Evolutionary conservation across 2,797 vertebrate species (phyloP), one percentile per base, ranked within the genome.

Genomic region (Mustela erminea): DNA sequence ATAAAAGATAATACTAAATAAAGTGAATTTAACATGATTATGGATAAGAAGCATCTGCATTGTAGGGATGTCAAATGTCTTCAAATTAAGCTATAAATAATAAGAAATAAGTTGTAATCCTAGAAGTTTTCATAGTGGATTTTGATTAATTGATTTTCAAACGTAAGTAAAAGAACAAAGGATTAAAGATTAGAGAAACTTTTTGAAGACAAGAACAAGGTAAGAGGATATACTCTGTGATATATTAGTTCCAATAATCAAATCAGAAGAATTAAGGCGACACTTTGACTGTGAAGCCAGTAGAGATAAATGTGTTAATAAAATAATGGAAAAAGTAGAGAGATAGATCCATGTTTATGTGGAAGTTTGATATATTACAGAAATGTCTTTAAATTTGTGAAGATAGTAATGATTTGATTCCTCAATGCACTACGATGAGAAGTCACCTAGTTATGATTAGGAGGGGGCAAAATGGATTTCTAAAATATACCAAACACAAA

Each of bases 101-200:
- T 77, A 75, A 78, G 10, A 25, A 54, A 78, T 83, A 38, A 78
- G 56, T 64, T 87, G 1, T 4, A 93, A 54, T 82, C 21, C 74
- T 85, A 92, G 72, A 81, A 43, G 1, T 80, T 92, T 97, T 92
- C 20, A 29, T 29, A 32, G 25, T 92, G 23, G n/a, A 21, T 78
- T 93, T 86, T 88, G 35, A 87, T 18, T 3, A 32, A 68, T n/a
- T 62, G 5, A 64, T 72, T 87, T 95, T 93, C 32, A 90, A 75
- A 85, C 60, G 52, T 27, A 89, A 74, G 64, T 46, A 41, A 86
- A 94, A 43, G 11, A 66, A 52, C 10, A 87, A 25, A 68, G 3
- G 14, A 68, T 41, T 89, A 92, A 85, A 85, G 32, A 21, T 10
- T 75, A 81, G 3, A 74, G 49, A 62, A 56, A 27, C 1, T 9